Base-by-base conservation (phyloP, 2,797 vertebrate genomes). In the Siniperca undulata region DNA sequence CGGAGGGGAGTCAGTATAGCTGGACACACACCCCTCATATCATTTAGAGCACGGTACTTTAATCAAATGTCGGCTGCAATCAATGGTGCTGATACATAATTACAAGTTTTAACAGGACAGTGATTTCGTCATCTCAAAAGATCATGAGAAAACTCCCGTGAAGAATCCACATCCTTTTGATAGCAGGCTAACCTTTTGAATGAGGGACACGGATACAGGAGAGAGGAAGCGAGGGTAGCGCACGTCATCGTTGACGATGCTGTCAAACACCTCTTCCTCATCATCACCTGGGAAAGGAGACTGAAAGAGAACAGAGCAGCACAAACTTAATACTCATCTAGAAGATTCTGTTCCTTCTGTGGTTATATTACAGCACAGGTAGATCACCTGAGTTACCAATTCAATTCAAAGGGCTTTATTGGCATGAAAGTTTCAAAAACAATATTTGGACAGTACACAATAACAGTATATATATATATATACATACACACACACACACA, bases 181-280 rank as follows among this genome's bases (percentile, higher is more conserved):
- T 5, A 44, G 12, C 24, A 66, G 27, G 19, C 87, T 4, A 1
- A 98, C 98, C 97, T 99, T 97, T 56, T 96, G 96, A 78, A 98
- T 95, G 73, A 99, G 94, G 40, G 97, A 95, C 16, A 97, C 95
- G 0, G 97, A 93, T 59, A 96, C 95, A 0, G 89, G 87, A 0
- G 98, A 97, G 9, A 99, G 96, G 91, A 97, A 97, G 48, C 90
- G 95, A 0, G 98, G 98, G 89, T 95, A 97, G 0, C 91, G 94
- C 48, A 97, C 97, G 0, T 98, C 97, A 42, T 97, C 96, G 0
- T 97, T 99, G 69, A 99, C 97, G 16, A 99, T 99, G 88, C 97
- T 98, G 91, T 99, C 98, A 62, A 99, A 99, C 89, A 99, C 97
- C 84, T 99, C 98, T 59, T 99, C 98, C 81, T 99, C 98, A 0